Conservation (phyloP, 2,113 vertebrate species). For the Microcebus murinus region DNA sequence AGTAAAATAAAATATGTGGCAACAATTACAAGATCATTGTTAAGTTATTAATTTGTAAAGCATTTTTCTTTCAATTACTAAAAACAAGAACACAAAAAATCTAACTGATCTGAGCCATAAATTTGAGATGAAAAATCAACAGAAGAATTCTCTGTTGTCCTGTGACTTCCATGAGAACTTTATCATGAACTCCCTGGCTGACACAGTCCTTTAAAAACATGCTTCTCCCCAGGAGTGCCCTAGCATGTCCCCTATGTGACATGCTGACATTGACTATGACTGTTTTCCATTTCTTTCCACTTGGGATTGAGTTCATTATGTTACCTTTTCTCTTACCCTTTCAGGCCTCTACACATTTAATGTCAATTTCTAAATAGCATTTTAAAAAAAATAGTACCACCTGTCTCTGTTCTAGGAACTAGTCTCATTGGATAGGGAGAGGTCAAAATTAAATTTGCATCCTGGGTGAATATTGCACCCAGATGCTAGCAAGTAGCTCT, state of each 20-base stretch:
- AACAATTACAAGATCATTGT: not conserved
- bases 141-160: not conserved
- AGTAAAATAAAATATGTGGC: not conserved
- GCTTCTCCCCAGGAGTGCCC: not conserved
- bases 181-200: not conserved
- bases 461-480: not conserved
- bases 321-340: slow-evolving; percentile 57
- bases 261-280: not conserved
- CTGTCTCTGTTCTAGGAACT: not conserved
- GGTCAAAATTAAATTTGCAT: slow-evolving; percentile 73
- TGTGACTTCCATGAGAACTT: not conserved
- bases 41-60: not conserved
- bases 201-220: slow-evolving; percentile 16
- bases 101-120: not conserved
- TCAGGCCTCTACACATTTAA: not conserved
- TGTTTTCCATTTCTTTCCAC: not conserved
- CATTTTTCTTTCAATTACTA: not conserved
- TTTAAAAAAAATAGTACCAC: not conserved
- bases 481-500: slow-evolving; percentile 52
- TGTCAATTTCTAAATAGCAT: not conserved
- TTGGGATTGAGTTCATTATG: not conserved
- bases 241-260: not conserved
- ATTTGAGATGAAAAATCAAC: not conserved
- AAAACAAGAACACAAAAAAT: not conserved
- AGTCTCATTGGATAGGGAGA: slow-evolving; percentile 20